Conservation (phyloP, 1,140 invertebrate genomes). For the Diorhabda carinulata region DNA sequence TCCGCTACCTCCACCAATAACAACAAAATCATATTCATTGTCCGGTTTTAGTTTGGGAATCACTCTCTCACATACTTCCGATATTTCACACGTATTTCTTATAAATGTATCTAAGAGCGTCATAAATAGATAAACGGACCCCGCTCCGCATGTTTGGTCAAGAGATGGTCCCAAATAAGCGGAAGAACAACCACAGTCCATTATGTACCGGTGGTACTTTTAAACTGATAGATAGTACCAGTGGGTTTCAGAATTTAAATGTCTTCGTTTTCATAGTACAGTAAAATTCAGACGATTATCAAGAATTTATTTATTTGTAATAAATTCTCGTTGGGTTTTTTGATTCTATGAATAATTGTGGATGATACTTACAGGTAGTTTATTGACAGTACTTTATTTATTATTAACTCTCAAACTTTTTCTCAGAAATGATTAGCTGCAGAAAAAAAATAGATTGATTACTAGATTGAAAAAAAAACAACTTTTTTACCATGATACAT, state of each 20-base stretch:
- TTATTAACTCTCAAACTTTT: too few species aligned
- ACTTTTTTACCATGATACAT: too few species aligned
- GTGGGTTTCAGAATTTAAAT: constrained; percentile 16
- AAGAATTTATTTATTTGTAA: too few species aligned
- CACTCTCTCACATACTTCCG: constrained; percentile 52
- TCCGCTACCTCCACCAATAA: constrained; percentile 57
- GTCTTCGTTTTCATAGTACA: background rate
- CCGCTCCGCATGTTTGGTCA: constrained; percentile 51
- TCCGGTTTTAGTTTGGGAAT: constrained; percentile 44
- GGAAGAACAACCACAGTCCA: constrained; percentile 44
- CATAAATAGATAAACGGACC: constrained; percentile 55
- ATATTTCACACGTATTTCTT: constrained; percentile 49
- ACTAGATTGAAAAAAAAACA: too few species aligned
- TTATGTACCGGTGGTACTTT: constrained; percentile 16
- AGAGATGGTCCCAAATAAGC: constrained; percentile 50
- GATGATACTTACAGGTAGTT: too few species aligned
- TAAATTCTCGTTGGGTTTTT: too few species aligned
- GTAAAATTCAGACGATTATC: background rate
- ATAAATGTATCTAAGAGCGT: constrained; percentile 54
- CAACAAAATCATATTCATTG: constrained; percentile 55
- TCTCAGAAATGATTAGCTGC: too few species aligned
- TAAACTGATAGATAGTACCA: background rate
- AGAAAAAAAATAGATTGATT: too few species aligned
- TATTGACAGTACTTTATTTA: too few species aligned
- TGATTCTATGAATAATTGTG: too few species aligned